phyloP scores from a whole-genome alignment of 2,888 invertebrate genomes.

The Chalcosyrphus nemorum region DNA sequence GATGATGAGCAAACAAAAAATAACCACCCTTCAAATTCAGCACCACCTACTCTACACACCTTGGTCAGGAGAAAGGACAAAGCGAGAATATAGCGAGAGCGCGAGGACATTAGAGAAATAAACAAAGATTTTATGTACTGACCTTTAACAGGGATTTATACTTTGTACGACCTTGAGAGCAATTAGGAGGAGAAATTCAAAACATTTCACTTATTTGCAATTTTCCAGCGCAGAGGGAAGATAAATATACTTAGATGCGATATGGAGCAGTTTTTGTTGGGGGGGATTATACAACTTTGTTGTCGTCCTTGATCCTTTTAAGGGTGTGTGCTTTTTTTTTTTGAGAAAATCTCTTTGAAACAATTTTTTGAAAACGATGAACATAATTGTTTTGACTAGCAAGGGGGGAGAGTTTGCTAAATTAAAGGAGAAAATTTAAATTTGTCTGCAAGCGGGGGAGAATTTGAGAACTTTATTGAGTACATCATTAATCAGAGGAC shows the following conservation, averaged over 20 bases:
- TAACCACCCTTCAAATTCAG: too few relatives aligned
- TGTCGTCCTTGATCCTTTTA: slow-evolving; percentile 28
- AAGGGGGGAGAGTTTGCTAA: not conserved
- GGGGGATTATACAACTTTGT: not conserved
- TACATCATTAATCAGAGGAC: too few relatives aligned
- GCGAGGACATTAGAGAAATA: slow-evolving; percentile 10
- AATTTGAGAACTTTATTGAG: too few relatives aligned
- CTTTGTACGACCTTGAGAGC: slow-evolving; percentile 44
- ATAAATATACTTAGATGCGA: not conserved
- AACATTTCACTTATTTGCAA: slow-evolving; percentile 39
- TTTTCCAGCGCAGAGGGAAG: slow-evolving; percentile 5
- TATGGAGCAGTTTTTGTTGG: not conserved
- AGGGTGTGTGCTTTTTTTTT: not conserved
- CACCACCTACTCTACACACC: not conserved
- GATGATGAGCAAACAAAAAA: not conserved
- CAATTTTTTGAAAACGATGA: not conserved
- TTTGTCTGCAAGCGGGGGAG: too few relatives aligned
- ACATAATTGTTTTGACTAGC: not conserved
- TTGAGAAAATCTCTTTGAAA: not conserved
- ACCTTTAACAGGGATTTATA: slow-evolving; percentile 50
- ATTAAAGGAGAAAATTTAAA: too few relatives aligned
- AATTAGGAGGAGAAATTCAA: slow-evolving; percentile 44
- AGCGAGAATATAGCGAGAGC: not conserved
- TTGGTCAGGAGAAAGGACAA: slow-evolving; percentile 29
- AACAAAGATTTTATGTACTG: slow-evolving; percentile 17